A percentile compares a stretch with the other conserved stretches of the same genome.
phyloP scores from a whole-genome alignment of 2,797 vertebrate genomes.

The Rhabdomys pumilio region DNA sequence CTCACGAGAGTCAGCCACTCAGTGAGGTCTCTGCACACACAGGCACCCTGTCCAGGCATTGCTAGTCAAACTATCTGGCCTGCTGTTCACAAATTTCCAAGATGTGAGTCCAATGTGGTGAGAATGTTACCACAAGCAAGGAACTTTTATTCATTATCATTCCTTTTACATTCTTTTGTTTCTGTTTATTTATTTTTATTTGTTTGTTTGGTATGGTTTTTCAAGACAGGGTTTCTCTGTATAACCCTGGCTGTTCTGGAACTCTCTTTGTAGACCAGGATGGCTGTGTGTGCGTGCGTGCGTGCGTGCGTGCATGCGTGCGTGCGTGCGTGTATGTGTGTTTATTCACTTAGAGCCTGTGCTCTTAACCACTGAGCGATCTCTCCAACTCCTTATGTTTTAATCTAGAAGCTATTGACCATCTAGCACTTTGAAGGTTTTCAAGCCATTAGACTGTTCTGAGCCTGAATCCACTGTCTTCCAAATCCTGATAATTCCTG shows the following conservation, averaged over 20 bases:
- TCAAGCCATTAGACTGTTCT: not conserved
- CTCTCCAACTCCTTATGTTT: not conserved
- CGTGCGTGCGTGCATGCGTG: not conserved
- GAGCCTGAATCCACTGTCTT: not conserved
- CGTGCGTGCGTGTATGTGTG: not conserved
- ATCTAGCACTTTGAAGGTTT: not conserved
- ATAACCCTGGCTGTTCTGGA: not conserved
- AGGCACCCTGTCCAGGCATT: not conserved
- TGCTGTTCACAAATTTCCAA: not conserved
- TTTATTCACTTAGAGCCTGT: too few species aligned
- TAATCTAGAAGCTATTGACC: slow-evolving; percentile 18
- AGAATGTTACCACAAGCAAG: slow-evolving; percentile 4
- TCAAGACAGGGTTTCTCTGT: not conserved
- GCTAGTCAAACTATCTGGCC: slow-evolving; percentile 9
- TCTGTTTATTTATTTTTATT: not conserved
- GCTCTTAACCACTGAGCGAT: not conserved
- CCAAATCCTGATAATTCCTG: not conserved
- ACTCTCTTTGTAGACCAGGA: not conserved
- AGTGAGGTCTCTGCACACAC: not conserved
- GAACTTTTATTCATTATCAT: not conserved
- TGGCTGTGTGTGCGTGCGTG: not conserved
- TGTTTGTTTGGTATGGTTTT: not conserved
- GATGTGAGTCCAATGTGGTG: not conserved
- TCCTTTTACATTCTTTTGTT: slow-evolving; percentile 6
- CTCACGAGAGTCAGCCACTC: not conserved